Conservation (phyloP, 2,888 invertebrate genomes). For the Heteromurus nitidus region DNA sequence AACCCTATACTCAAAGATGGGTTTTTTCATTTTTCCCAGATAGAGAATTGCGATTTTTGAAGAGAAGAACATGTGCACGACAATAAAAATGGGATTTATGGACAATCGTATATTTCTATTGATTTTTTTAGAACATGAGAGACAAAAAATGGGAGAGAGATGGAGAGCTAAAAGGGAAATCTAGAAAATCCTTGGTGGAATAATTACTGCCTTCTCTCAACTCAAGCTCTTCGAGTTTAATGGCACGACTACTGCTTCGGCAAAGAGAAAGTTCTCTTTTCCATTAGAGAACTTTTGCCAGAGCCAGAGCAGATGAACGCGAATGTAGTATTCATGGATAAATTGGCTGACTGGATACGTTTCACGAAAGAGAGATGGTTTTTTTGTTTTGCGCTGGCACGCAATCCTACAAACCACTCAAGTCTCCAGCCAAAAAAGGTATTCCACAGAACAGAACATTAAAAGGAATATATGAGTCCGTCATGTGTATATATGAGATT, state of each 20-base stretch:
- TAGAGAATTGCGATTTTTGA: neutral
- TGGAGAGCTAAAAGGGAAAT: neutral
- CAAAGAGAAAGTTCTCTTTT: neutral
- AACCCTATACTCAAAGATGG: conserved; percentile 10
- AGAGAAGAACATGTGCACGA: conserved; percentile 10
- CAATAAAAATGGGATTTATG: conserved; percentile 45
- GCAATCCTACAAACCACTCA: conserved; percentile 31
- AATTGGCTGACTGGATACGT: conserved; percentile 7
- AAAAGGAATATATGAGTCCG: too few species aligned
- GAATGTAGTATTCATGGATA: conserved; percentile 14
- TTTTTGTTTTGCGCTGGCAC: conserved; percentile 35
- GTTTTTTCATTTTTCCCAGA: conserved; percentile 1
- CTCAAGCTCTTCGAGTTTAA: too few species aligned
- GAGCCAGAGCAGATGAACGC: conserved; percentile 27
- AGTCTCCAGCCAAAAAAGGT: neutral
- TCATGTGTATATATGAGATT: too few species aligned
- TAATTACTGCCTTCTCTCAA: neutral
- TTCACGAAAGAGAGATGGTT: conserved; percentile 48
- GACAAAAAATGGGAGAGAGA: conserved; percentile 10
- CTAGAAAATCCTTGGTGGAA: neutral
- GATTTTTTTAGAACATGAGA: conserved; percentile 41
- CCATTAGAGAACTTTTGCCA: conserved; percentile 49
- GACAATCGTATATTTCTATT: conserved; percentile 23
- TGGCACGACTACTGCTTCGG: neutral
- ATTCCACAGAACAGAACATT: too few species aligned